These are phyloP conservation scores for Chelon labrosus DNA, from an alignment of 2,797 vertebrate species.

Conservation along the genomic window DNA sequence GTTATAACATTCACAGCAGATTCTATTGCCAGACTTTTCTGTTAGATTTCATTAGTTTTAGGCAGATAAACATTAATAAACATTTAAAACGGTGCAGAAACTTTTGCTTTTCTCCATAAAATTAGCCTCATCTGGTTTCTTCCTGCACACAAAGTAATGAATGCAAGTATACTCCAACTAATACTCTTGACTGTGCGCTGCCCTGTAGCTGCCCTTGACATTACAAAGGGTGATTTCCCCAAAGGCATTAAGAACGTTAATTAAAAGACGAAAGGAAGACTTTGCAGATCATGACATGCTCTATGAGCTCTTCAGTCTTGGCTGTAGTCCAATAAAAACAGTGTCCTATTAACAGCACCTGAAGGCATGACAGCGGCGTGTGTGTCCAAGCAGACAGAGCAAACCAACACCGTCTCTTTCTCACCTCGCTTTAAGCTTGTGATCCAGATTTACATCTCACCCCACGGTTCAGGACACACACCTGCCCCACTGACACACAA, in stretches of 20 bases:
- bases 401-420: background rate
- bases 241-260: background rate
- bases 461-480: slow-evolving; percentile 35
- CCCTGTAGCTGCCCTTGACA: background rate
- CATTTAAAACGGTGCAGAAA: background rate
- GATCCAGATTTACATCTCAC: slow-evolving; percentile 39
- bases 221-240: background rate
- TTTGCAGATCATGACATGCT: background rate
- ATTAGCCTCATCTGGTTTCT: background rate
- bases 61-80: background rate
- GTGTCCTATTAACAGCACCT: too few species aligned
- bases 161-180: background rate
- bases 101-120: background rate
- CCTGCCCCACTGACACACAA: slow-evolving; percentile 65
- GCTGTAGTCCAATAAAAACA: slow-evolving; percentile 1
- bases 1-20: too few species aligned
- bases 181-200: background rate
- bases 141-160: background rate
- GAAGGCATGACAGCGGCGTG: background rate
- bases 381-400: background rate
- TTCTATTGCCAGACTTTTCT: too few species aligned
- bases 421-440: slow-evolving; percentile 7
- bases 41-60: too few species aligned
- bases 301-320: background rate
- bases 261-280: background rate